Evolutionary conservation across 2,797 vertebrate genomes (phyloP), one percentile per base, ranked within the genome.

Genomic region (Diceros bicornis): DNA sequence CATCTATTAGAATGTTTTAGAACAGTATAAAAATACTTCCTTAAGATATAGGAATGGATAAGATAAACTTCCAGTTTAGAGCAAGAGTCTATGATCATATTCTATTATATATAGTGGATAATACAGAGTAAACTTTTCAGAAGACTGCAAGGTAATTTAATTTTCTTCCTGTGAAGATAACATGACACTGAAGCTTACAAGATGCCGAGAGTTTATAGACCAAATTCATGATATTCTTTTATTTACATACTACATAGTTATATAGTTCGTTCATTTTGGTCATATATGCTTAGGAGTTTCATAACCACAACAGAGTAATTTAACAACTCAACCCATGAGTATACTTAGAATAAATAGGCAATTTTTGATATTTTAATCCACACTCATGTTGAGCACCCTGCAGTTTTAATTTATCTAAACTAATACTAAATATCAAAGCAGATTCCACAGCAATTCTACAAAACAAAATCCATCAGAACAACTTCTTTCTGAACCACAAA

Each of bases 391-490:
- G 25, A 95, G 69, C 27, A 86, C 27, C 66, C 52, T n/a, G 21
- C 11, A 66, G 64, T 64, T 96, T 96, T 89, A 96, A 97, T 32
- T 88, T 91, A 69, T 41, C 75, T 94, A 96, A 97, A 77, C 75
- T 92, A 97, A 94, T 37, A 92, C 23, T 74, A 97, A 96, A 83
- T 97, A 95, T 93, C 96, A 97, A 98, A 97, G 94, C 72, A 97
- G 97, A 96, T 96, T 93, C 94, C 92, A 96, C 3, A 92, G 50
- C 68, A 91, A 86, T 85, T 96, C 85, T 86, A 93, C 59, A 81
- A 95, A 96, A 86, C 74, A 86, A 97, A 90, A 92, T 78, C 89
- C 71, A 94, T 89, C 85, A 86, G 69, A 97, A 91, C 44, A 95
- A 94, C 68, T 94, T 96, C 92, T 96, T 89, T 95, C 93, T 89